Evolutionary conservation across 1,140 invertebrate genomes (phyloP), one percentile per base, ranked within the genome.

Genomic region (Drosophila takahashii): DNA sequence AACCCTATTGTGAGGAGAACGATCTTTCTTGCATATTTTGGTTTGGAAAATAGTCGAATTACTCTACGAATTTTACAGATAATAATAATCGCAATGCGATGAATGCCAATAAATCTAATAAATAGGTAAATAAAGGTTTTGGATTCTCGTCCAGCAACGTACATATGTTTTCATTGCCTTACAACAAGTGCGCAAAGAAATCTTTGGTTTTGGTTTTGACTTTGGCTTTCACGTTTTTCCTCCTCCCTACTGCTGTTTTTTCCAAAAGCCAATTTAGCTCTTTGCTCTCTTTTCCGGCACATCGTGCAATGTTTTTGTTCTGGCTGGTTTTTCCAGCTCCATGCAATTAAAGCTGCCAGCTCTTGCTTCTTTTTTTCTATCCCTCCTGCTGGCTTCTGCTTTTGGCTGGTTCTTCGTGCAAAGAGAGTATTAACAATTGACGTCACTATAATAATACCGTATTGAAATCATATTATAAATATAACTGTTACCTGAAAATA

Each of bases 321-420:
- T 37, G 50, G 16, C 50, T 47, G 64, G 11, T 44, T 57, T 42
- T 74, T 52, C 42, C 42, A 48, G 44, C 41, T 77, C 26, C 67
- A 15, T 65, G 64, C 75, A 79, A 83, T 84, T 84, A 83, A 80
- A 83, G 59, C 70, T 59, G 52, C 45, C 53, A 26, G 64, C 48
- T 37, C 18, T 18, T 26, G 36, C 27, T 66, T 6, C 58, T 27
- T 65, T 54, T 41, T 59, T 34, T 72, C 29, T 10, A 29, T 29
- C 3, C 10, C 29, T 47, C 15, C n/a, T 15, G 8, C 34, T 57
- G 67, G 42, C 15, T 59, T 36, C 11, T 15, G 18, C 53, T 15
- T 16, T 41, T 32, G 36, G 54, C 58, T 51, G 75, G 76, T 59
- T 84, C 64, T 50, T 48, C 45, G 60, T 39, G 26, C 61, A 22